These are phyloP conservation scores for Euthynnus affinis DNA, from an alignment of 2,797 vertebrate species.

Conservation along the genomic window DNA sequence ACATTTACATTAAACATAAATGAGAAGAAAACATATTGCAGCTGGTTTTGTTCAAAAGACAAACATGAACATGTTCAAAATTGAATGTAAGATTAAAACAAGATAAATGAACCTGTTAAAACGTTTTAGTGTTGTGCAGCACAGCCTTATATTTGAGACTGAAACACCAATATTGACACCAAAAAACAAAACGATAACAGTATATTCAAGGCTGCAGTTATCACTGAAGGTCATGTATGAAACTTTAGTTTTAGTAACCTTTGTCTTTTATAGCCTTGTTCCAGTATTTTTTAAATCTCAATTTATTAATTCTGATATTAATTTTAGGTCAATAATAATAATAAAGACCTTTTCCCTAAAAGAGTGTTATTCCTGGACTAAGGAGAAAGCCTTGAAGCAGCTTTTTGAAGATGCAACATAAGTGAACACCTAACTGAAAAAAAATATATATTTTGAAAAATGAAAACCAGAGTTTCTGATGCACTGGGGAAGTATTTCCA, in stretches of 20 bases:
- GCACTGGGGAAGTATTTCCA: neutral
- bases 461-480: neutral
- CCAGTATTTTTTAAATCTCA: too few species aligned
- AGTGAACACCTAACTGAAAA: neutral
- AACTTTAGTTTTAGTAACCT: too few species aligned
- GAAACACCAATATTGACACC: too few species aligned
- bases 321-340: neutral
- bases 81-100: neutral
- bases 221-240: too few species aligned
- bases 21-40: too few species aligned
- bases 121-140: too few species aligned
- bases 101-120: neutral
- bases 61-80: neutral
- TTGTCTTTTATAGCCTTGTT: too few species aligned
- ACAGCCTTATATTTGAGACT: neutral
- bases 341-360: neutral
- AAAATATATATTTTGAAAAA: neutral
- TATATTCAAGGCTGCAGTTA: too few species aligned
- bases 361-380: neutral
- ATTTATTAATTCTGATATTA: too few species aligned
- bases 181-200: too few species aligned
- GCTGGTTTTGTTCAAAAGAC: neutral
- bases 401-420: neutral
- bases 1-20: too few species aligned
- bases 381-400: neutral